Conservation (phyloP, 2,113 vertebrate species). For the Corynorhinus townsendii region DNA sequence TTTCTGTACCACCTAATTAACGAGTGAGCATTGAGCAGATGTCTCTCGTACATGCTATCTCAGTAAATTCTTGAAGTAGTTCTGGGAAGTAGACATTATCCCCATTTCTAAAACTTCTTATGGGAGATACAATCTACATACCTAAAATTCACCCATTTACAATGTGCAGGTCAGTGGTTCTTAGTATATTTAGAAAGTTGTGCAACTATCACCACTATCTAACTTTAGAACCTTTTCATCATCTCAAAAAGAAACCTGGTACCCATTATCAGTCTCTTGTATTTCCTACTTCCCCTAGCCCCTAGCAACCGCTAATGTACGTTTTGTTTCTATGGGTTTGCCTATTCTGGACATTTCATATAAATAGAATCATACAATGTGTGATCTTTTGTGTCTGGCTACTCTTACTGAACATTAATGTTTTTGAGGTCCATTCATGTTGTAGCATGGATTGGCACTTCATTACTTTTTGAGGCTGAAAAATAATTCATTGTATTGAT, state of each 20-base stretch:
- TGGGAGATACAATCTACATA: slow-evolving; percentile 23
- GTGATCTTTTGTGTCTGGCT: not conserved
- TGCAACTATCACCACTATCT: not conserved
- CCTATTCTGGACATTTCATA: not conserved
- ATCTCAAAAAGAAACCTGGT: not conserved
- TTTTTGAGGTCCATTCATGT: not conserved
- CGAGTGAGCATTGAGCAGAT: not conserved
- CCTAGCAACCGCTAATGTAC: not conserved
- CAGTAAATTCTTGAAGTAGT: slow-evolving; percentile 16
- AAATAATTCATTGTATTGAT: not conserved
- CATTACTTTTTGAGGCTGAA: not conserved
- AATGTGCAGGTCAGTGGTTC: not conserved
- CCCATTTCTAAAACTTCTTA: slow-evolving; percentile 29
- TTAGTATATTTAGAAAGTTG: slow-evolving; percentile 2
- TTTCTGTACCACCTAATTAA: slow-evolving; percentile 43
- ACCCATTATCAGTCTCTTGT: not conserved
- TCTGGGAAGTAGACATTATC: slow-evolving; percentile 26
- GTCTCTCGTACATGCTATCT: not conserved
- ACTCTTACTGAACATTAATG: not conserved
- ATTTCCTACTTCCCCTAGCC: not conserved
- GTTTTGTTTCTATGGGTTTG: not conserved
- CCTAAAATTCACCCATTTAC: slow-evolving; percentile 2
- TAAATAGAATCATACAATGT: not conserved
- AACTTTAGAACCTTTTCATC: slow-evolving; percentile 24
- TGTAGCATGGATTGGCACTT: not conserved